These are phyloP conservation scores for Istiophorus platypterus DNA, from an alignment of 2,113 vertebrate species.

Conservation along the genomic window DNA sequence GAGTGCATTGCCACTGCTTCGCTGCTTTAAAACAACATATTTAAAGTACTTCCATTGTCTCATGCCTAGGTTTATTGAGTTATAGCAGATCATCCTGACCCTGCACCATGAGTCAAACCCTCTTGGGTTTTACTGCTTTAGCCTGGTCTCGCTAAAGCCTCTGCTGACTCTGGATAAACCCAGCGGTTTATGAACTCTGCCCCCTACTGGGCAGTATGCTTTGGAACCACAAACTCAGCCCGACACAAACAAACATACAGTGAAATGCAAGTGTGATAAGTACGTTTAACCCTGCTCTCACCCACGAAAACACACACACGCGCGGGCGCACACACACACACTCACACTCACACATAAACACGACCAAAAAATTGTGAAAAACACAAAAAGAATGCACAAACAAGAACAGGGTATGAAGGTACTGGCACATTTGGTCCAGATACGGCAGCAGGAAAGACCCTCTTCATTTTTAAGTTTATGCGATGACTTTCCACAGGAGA, in stretches of 20 bases:
- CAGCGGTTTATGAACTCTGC: conserved; percentile 67
- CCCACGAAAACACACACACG: not conserved
- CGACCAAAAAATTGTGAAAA: not conserved
- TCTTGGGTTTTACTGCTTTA: conserved; percentile 21
- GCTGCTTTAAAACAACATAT: conserved; percentile 14
- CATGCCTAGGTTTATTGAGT: conserved; percentile 31
- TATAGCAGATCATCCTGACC: conserved; percentile 43
- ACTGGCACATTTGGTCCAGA: conserved; percentile 35
- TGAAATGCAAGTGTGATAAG: conserved; percentile 24
- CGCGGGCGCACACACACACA: not conserved
- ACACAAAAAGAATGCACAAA: conserved; percentile 4
- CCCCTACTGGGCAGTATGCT: conserved; percentile 76
- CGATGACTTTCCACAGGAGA: conserved; percentile 25
- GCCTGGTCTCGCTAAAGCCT: conserved; percentile 40
- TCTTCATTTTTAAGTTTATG: not conserved
- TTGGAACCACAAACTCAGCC: conserved; percentile 54
- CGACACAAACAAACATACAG: conserved; percentile 53
- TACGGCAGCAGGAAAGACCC: conserved; percentile 2
- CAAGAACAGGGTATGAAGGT: not conserved
- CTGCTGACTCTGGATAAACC: conserved; percentile 73
- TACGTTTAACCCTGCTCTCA: not conserved
- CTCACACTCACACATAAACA: not conserved
- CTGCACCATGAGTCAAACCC: conserved; percentile 46
- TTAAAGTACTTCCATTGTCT: conserved; percentile 37
- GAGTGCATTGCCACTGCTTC: not conserved